Evolutionary conservation across 2,113 vertebrate genomes (phyloP).

Genomic region (Dendrocopos noguchii): DNA sequence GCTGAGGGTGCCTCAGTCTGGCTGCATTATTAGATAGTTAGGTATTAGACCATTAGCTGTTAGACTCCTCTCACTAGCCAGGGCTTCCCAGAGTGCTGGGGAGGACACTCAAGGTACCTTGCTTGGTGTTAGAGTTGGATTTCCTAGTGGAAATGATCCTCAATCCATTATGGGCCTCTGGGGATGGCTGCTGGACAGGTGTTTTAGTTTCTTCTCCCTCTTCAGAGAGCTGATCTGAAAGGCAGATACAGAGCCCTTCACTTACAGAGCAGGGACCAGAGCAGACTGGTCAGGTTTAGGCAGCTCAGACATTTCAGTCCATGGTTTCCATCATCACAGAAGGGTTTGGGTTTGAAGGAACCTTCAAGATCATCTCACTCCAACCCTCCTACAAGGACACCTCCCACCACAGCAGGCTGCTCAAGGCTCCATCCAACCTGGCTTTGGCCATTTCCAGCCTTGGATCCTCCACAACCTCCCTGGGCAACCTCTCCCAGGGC

Average conservation of each 20-base stretch:
- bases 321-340: neutral
- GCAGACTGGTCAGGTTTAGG: neutral
- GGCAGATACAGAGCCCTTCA: neutral
- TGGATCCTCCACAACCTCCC: too few relatives aligned
- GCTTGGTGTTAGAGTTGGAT: constrained; percentile 58
- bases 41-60: too few relatives aligned
- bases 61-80: neutral
- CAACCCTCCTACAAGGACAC: too few relatives aligned
- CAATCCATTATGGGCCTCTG: constrained; percentile 74
- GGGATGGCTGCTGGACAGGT: constrained; percentile 59
- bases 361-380: too few relatives aligned
- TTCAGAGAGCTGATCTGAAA: constrained; percentile 92
- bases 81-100: neutral
- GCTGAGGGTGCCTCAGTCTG: too few relatives aligned
- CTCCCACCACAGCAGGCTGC: too few relatives aligned
- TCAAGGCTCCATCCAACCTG: too few relatives aligned
- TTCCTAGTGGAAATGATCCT: constrained; percentile 80
- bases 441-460: too few relatives aligned
- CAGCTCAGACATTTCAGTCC: neutral
- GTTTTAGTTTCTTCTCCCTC: constrained; percentile 89
- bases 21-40: too few relatives aligned
- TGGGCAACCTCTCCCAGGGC: too few relatives aligned
- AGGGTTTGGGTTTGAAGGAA: too few relatives aligned
- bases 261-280: neutral
- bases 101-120: constrained; percentile 69